Conservation (phyloP, 2,113 vertebrate species). For the Martes martes region DNA sequence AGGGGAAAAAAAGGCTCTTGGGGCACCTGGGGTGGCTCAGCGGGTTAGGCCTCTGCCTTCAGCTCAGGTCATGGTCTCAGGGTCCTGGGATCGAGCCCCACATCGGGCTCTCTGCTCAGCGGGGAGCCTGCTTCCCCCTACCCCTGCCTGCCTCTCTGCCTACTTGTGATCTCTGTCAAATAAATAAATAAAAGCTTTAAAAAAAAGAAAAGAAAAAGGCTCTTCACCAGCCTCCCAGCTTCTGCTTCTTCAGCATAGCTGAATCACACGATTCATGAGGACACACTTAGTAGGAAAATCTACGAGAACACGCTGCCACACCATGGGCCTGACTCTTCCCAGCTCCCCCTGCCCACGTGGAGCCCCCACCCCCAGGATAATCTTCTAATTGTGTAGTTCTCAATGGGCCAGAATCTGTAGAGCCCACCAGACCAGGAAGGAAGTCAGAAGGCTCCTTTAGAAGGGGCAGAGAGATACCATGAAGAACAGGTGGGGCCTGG, state of each 20-base stretch:
- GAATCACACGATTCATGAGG: background rate
- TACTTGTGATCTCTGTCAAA: too few relatives aligned
- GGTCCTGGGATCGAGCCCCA: too few relatives aligned
- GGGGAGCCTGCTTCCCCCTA: too few relatives aligned
- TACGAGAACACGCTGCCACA: background rate
- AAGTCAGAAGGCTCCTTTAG: background rate
- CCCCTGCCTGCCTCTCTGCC: too few relatives aligned
- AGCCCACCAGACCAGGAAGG: background rate
- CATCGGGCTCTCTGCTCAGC: too few relatives aligned
- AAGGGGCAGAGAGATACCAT: background rate
- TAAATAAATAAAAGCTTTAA: too few relatives aligned
- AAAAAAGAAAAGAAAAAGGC: too few relatives aligned
- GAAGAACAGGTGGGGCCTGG: background rate
- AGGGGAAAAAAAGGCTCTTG: too few relatives aligned
- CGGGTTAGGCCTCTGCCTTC: too few relatives aligned
- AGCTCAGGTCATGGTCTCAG: too few relatives aligned
- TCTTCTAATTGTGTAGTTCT: background rate
- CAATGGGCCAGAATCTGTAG: background rate
- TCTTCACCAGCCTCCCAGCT: background rate
- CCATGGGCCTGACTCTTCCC: background rate
- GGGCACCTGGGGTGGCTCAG: too few relatives aligned
- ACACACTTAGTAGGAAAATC: background rate
- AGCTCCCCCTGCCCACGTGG: too few relatives aligned
- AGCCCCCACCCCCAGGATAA: background rate
- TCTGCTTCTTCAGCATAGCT: background rate